Evolutionary conservation across 1,140 invertebrate genomes (phyloP), one percentile per base, ranked within the genome.

Genomic region (Heliothis subflexa): DNA sequence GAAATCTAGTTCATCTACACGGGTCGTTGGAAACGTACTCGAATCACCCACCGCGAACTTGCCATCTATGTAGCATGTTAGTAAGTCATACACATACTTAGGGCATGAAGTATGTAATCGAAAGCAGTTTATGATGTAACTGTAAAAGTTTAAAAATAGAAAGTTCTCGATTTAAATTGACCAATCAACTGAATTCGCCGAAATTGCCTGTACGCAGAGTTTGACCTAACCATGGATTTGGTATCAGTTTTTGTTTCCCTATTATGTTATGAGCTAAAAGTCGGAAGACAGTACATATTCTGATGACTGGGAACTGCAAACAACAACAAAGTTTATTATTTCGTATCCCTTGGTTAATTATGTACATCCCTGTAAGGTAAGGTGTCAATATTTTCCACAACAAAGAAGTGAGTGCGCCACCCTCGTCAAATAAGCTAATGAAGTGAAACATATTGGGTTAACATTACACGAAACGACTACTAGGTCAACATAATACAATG

Each of bases 1-100:
- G 88, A 90, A 91, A 88, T 91, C 84, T 87, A 85, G 89, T 88
- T 85, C 89, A 88, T 89, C 83, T 88, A 78, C 81, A 91, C 84
- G 86, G 89, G 83, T 91, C 86, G 89, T 81, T 87, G 85, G 80
- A 82, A 80, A 81, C 73, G 83, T 81, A 86, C 84, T 85, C 81
- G 82, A 86, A 86, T 79, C 85, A 82, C 78, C 64, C 68, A 86
- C 85, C 85, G 84, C 84, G 85, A 91, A 86, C 84, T 85, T 86
- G 77, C 47, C 18, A 25, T 40, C 50, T 55, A 12, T 68, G 64
- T 55, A 40, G 33, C 40, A 52, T 68, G 66, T 70, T 70, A 49
- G 66, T 52, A 14, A 70, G 52, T n/a, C n/a, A 70, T 66, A 70
- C 18, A 12, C 7, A 50, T 28, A 52, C 16, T 33, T 45, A 40